phyloP scores from a whole-genome alignment of 2,888 invertebrate species.

The Euspilapteryx auroguttella region DNA sequence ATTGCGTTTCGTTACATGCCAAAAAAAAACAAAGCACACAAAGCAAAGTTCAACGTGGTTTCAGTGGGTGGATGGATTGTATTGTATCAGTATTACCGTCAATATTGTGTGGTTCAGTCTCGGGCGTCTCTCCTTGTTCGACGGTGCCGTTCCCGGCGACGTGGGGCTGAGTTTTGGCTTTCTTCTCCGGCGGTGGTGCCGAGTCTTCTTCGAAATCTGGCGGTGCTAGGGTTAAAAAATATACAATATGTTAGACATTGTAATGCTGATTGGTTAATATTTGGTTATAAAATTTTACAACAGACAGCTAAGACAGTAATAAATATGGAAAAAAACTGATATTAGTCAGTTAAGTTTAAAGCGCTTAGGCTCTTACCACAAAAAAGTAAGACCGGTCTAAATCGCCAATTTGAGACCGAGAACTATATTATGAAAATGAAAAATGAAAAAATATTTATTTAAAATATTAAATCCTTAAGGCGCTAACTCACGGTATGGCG shows the following conservation, averaged over 20 bases:
- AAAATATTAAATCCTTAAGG: no score
- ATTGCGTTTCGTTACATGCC: no score
- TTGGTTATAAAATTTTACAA: neutral
- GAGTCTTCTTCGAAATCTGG: constrained; percentile 23
- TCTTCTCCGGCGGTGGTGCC: constrained; percentile 31
- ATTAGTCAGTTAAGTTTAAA: no score
- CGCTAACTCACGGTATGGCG: no score
- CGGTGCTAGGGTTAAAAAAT: constrained; percentile 10
- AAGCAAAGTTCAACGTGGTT: neutral
- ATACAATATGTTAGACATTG: neutral
- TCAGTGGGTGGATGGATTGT: neutral
- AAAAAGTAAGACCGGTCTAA: no score
- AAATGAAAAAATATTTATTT: no score
- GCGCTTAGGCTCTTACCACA: no score
- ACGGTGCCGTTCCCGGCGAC: constrained; percentile 37
- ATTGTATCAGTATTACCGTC: constrained; percentile 1
- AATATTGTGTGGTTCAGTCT: constrained; percentile 1
- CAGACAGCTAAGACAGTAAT: no score
- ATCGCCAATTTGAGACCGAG: no score
- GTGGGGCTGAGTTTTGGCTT: constrained; percentile 28
- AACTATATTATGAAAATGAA: no score
- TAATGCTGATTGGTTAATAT: neutral
- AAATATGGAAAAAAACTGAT: no score
- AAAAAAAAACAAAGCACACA: constrained; percentile 1
- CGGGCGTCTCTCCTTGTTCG: constrained; percentile 39